Evolutionary conservation across 2,113 vertebrate species (phyloP), one percentile per base, ranked within the genome.

Genomic region (Emydura subglobosa): DNA sequence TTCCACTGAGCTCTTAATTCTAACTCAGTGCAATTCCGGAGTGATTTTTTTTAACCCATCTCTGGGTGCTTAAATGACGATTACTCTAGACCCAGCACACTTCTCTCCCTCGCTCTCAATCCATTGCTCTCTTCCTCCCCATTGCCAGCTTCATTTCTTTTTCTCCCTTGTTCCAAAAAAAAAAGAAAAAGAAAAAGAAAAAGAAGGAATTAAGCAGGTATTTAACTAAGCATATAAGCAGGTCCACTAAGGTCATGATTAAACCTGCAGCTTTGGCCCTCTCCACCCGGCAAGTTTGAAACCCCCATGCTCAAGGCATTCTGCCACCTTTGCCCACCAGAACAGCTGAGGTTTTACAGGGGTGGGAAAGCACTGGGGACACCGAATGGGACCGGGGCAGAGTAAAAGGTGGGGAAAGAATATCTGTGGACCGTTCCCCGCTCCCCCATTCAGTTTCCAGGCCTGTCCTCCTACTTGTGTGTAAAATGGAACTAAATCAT

Each of bases 161-260:
- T 57, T 84, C 50, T 92, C 79, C 72, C 80, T 78, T 21, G 54
- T 44, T 83, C 1, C 92, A 49, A 0, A 0, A 96, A 93, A 96
- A 0, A 49, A 0, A 0, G 95, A 93, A 96, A 0, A 96, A 94
- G 94, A 96, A 68, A 0, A 0, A 96, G 93, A 95, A 96, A 68
- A 57, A 72, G 94, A 88, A 96, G 90, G 94, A 96, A 94, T 95
- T 96, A 95, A 82, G 91, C 96, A 96, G 93, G 96, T 97, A 96
- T 95, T 95, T 49, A 83, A 85, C 3, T 0, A 1, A 87, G 74
- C 13, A 22, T 61, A 81, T 86, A 87, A 76, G 24, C 10, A 6
- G 74, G 14, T 42, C 74, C 25, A 16, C 74, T 16, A 6, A 47
- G 11, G 7, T 44, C 42, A 93, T 72, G n/a, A 72, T 39, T 68